Conservation (phyloP, 1,140 invertebrate species). For the Aphelinus certus region DNA sequence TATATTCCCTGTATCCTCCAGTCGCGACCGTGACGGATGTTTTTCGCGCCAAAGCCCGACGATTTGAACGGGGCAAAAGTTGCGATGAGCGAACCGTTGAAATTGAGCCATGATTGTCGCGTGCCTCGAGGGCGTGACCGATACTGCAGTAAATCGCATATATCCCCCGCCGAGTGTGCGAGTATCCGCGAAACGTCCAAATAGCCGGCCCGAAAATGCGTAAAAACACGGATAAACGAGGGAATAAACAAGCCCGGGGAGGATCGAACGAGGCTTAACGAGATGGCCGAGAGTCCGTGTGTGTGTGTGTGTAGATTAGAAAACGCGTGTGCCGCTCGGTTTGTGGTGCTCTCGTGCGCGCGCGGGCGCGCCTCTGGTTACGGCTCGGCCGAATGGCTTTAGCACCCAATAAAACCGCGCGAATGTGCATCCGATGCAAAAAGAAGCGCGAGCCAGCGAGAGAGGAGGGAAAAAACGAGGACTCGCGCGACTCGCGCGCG, state of each 20-base stretch:
- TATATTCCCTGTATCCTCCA: too few relatives aligned
- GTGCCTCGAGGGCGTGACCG: conserved; percentile 33
- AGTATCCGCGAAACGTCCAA: neutral
- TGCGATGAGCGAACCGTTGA: neutral
- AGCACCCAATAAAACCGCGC: conserved; percentile 55
- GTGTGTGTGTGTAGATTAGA: too few relatives aligned
- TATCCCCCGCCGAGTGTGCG: neutral
- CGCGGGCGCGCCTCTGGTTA: too few relatives aligned
- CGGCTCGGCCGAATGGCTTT: conserved; percentile 45
- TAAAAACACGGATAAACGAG: conserved; percentile 26
- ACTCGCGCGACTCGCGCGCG: conserved; percentile 1
- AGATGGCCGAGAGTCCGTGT: too few relatives aligned
- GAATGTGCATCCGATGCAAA: conserved; percentile 58
- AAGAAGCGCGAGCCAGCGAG: conserved; percentile 32
- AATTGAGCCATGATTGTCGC: conserved; percentile 36
- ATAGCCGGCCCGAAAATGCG: conserved; percentile 4
- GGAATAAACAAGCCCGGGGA: neutral
- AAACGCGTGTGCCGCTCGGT: too few relatives aligned
- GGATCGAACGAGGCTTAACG: too few relatives aligned
- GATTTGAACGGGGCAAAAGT: too few relatives aligned
- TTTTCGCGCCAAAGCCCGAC: too few relatives aligned
- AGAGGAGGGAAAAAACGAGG: conserved; percentile 7
- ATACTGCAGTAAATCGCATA: conserved; percentile 27
- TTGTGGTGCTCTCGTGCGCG: too few relatives aligned
- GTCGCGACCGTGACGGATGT: too few relatives aligned